Percentiles rank a stretch among this genome's conserved stretches.
These are phyloP conservation scores for Tanypteryx hageni DNA, from an alignment of 2,888 invertebrate species.

Conservation along the genomic window DNA sequence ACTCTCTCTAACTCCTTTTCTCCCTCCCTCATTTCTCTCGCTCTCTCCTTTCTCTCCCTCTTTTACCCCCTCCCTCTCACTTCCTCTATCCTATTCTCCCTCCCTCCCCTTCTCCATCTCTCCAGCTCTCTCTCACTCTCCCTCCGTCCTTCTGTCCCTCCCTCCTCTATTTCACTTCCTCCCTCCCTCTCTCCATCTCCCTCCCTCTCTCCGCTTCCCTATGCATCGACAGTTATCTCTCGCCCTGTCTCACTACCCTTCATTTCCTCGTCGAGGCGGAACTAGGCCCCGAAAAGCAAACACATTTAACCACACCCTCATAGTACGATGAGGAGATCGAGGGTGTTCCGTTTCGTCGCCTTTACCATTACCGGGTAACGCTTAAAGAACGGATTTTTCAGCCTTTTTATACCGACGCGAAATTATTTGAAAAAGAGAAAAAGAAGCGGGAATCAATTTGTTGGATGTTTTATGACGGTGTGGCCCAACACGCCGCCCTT, in stretches of 20 bases:
- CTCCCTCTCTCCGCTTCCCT: slow-evolving; percentile 33
- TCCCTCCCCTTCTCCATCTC: background rate
- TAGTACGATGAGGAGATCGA: background rate
- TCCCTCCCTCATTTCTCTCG: background rate
- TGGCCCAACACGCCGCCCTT: background rate
- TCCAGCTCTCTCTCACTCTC: slow-evolving; percentile 20
- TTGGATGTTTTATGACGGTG: too few species aligned
- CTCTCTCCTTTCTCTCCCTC: background rate
- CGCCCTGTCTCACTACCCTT: too few species aligned
- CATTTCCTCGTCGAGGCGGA: background rate
- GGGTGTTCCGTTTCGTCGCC: slow-evolving; percentile 20
- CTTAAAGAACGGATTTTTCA: background rate
- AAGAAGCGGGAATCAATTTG: too few species aligned
- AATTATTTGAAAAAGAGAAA: background rate
- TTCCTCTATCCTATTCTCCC: background rate
- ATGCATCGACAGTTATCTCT: slow-evolving; percentile 23
- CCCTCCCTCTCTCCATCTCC: slow-evolving; percentile 53
- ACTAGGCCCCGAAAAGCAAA: background rate
- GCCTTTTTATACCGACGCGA: background rate
- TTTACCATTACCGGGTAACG: background rate
- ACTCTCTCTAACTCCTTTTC: background rate
- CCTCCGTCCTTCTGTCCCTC: slow-evolving; percentile 49
- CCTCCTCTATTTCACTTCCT: slow-evolving; percentile 55
- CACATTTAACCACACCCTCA: background rate
- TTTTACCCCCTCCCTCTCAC: background rate